Percentiles rank a stretch among this genome's conserved stretches.
phyloP scores from a whole-genome alignment of 2,113 vertebrate genomes.

The Ibidorhyncha struthersii region DNA sequence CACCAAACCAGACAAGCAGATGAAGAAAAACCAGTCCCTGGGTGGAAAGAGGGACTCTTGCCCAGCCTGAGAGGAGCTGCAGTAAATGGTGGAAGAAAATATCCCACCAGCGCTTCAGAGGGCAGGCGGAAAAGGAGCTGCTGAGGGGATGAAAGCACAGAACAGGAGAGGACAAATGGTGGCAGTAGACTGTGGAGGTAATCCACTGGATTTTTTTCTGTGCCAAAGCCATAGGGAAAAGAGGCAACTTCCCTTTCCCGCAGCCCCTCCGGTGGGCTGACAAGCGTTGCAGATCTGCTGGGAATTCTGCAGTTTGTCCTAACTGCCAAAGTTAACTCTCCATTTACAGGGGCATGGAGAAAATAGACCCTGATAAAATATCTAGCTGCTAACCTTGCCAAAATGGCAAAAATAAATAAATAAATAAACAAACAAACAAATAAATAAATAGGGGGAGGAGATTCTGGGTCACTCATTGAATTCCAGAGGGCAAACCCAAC shows the following conservation, averaged over 20 bases:
- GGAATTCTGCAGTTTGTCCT: background rate
- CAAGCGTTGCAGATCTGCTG: background rate
- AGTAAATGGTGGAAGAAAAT: background rate
- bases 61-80: background rate
- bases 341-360: background rate
- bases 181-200: background rate
- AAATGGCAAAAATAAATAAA: background rate
- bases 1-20: background rate
- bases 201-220: background rate
- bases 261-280: background rate
- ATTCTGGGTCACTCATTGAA: background rate
- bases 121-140: background rate
- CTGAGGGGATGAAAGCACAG: background rate
- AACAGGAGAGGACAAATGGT: background rate
- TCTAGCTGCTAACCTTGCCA: background rate
- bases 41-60: background rate
- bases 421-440: background rate
- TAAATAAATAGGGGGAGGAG: background rate
- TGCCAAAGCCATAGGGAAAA: background rate
- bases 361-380: background rate
- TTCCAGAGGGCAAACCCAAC: background rate
- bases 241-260: background rate
- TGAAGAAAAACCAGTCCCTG: constrained; percentile 6
- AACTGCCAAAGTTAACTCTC: background rate
- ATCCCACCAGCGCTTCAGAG: background rate